A percentile compares a stretch with the other conserved stretches of the same genome.
phyloP scores from a whole-genome alignment of 2,113 vertebrate genomes.

The Bettongia penicillata region DNA sequence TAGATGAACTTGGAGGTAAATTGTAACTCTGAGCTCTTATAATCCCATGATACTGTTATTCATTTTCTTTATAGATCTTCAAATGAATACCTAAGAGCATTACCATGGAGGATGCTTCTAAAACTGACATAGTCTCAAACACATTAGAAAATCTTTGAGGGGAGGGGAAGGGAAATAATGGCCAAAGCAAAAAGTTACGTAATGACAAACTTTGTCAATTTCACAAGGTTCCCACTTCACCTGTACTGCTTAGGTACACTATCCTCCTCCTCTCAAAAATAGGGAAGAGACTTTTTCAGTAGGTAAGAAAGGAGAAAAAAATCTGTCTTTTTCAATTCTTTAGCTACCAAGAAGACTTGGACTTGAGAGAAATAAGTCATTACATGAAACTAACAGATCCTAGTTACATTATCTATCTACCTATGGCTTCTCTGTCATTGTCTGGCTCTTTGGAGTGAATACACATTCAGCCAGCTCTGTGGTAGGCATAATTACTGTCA shows the following conservation, averaged over 20 bases:
- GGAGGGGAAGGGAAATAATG: neutral
- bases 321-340: neutral
- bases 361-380: neutral
- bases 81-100: neutral
- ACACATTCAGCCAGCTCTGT: too few relatives aligned
- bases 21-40: neutral
- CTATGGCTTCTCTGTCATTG: neutral
- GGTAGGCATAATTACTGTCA: neutral
- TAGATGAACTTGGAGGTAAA: neutral
- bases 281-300: neutral
- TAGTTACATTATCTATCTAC: neutral
- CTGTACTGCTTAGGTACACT: neutral
- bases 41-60: neutral
- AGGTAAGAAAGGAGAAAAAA: neutral
- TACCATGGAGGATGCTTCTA: neutral
- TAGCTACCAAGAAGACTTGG: neutral
- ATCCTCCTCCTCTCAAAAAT: neutral
- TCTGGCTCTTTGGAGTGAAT: neutral
- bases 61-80: neutral
- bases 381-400: neutral
- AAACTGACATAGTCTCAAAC: neutral
- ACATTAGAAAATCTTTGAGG: neutral
- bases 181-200: neutral
- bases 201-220: neutral
- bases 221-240: neutral